phyloP scores from a whole-genome alignment of 2,888 invertebrate genomes.

The Cremastinae sp. region DNA sequence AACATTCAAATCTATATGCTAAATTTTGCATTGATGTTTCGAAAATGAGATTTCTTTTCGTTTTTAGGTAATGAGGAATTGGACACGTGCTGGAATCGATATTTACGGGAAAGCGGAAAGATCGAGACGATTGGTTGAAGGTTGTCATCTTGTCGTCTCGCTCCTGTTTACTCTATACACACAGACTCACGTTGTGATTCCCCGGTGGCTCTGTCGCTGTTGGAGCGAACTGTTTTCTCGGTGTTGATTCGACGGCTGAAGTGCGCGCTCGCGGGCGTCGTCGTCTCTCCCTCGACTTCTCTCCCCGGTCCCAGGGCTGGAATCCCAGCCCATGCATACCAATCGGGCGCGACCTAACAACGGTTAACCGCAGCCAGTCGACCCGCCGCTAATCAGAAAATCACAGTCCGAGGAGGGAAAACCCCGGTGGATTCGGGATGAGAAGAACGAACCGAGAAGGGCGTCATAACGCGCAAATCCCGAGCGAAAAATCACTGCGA shows the following conservation, averaged over 20 bases:
- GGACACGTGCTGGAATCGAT: too few relatives aligned
- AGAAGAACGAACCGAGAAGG: constrained; percentile 23
- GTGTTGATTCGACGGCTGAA: constrained; percentile 54
- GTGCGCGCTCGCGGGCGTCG: constrained; percentile 50
- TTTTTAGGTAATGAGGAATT: too few relatives aligned
- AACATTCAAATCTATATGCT: too few relatives aligned
- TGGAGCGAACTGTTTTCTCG: constrained; percentile 36
- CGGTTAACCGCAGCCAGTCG: constrained; percentile 79
- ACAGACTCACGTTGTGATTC: constrained; percentile 22
- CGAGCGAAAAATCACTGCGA: constrained; percentile 1
- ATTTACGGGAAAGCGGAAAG: background rate
- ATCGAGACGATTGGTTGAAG: constrained; percentile 29
- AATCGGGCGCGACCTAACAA: constrained; percentile 79
- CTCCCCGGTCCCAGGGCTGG: constrained; percentile 67
- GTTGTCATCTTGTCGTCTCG: constrained; percentile 48
- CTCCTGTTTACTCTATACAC: constrained; percentile 32
- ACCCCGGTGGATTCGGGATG: constrained; percentile 71
- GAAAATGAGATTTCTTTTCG: too few relatives aligned
- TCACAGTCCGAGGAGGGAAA: constrained; percentile 76
- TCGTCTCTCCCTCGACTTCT: constrained; percentile 56
- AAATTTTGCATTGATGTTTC: too few relatives aligned
- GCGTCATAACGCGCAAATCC: constrained; percentile 9
- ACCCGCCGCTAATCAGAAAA: constrained; percentile 79
- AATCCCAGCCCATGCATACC: constrained; percentile 80
- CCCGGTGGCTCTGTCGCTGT: constrained; percentile 34